Base-by-base conservation (phyloP, 2,888 invertebrate species). In the Hypselothyrea guttata region DNA sequence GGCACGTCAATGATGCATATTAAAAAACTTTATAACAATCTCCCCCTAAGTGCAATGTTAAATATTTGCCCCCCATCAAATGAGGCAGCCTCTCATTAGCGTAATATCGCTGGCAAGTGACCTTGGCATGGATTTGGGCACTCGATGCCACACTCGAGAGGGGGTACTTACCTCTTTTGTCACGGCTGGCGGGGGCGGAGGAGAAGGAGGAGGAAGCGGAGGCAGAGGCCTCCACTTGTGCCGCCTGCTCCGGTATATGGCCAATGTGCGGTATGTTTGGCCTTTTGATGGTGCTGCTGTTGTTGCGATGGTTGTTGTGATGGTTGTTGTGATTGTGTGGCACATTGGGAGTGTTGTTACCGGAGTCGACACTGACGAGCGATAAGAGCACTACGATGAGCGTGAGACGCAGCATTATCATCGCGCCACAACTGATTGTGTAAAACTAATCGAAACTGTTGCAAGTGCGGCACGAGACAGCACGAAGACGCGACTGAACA, bases 351-450 rank as follows among this genome's bases (percentile, higher is more conserved):
- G 55, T 57, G 37, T 73, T 82, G 11, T 78, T 66, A 49, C 84
- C 85, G 52, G 86, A 83, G 54, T 82, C 83, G 65, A 84, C 84
- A 64, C 72, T 84, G 61, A 59, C 71, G 81, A 86, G 44, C 47
- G 71, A 65, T 37, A 83, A 16, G 47, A 84, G 67, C 57, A 79
- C 59, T 30, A 72, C 42, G 33, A 81, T 41, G 11, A 79, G 55
- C 48, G 79, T 70, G 38, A 65, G 22, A 28, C 73, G 85, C 57
- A 71, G 51, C 86, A 86, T 83, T 59, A 44, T 86, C 56, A 74
- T 51, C 45, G 27, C n/a, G 30, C 30, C 7, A 1, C 30, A 9
- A 22, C 22, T 22, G 22, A 22, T 22, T 22, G 22, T 22, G 22
- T 22, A 22, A 22, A 22, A 22, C 18, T 38, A 12, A n/a, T 38